Base-by-base conservation (phyloP, 2,888 invertebrate genomes). In the Dolichopus griseipennis region DNA sequence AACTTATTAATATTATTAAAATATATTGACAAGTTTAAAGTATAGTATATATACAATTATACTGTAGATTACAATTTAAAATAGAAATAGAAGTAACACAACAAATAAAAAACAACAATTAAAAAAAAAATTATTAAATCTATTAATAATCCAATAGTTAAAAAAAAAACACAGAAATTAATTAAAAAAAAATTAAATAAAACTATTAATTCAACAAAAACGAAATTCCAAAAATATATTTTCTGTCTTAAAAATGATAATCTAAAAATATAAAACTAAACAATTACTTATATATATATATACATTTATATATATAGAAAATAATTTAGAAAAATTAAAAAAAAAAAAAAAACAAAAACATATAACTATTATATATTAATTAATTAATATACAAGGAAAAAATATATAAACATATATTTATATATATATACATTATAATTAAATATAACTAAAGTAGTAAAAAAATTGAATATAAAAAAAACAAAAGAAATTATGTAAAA, bases 241-340 rank as follows among this genome's bases (percentile, higher is more conserved):
- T 52, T 52, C 52, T 52, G 52, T 52, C 52, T 52, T 52, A 52
- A 52, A 52, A 52, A 52, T 52, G 15, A 18, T 52, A 52, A 52
- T 52, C 52, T 18, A 52, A 52, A 43, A 52, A 52, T 18, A 7
- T 41, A 12, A 41, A 41, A 41, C 12, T 41, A 6, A 41, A 5
- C 15, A 52, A 52, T 52, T 52, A 52, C 2, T 52, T 52, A 18
- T 18, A n/a, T 52, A 52, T n/a, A n/a, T n/a, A n/a, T 10, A 18
- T n/a, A 37, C 1, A 18, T 52, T 18, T 52, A 52, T 52, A 18
- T 18, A 18, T 4, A 52, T 18, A 18, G 15, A 18, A 52, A 52
- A 52, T 52, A 27, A 27, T 27, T 27, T 27, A 27, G 27, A 27
- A 27, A 27, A 27, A 27, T 5, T 4, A 27, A 41, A 41, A 41